A percentile compares a stretch with the other conserved stretches of the same genome.
These are phyloP conservation scores for Tortrix viridana DNA, from an alignment of 2,888 invertebrate species.

Conservation along the genomic window DNA sequence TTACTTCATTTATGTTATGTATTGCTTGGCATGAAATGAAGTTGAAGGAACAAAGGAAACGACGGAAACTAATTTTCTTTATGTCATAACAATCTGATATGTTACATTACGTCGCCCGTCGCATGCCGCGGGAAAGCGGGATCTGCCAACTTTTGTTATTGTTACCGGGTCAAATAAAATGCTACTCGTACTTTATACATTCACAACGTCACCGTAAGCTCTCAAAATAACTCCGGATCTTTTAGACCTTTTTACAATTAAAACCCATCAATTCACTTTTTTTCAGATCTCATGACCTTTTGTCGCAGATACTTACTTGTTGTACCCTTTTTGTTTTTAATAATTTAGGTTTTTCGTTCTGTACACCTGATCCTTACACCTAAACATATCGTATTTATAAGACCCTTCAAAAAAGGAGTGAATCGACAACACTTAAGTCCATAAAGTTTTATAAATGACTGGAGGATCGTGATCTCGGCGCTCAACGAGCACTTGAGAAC, in stretches of 20 bases:
- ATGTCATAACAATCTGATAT: constrained; percentile 49
- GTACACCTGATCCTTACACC: background rate
- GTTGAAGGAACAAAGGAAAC: constrained; percentile 45
- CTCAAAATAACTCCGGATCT: background rate
- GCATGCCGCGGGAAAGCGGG: constrained; percentile 39
- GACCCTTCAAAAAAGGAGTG: constrained; percentile 1
- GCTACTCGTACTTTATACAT: constrained; percentile 16
- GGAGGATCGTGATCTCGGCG: constrained; percentile 54
- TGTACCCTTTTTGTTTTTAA: background rate
- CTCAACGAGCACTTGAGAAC: constrained; percentile 62
- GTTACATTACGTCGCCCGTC: constrained; percentile 21
- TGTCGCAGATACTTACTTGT: background rate
- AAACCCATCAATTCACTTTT: background rate
- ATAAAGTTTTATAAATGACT: constrained; percentile 50
- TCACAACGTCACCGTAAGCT: constrained; percentile 4
- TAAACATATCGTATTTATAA: background rate
- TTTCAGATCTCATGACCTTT: background rate
- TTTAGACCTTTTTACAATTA: background rate
- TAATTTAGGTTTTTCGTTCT: background rate
- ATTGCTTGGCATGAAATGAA: constrained; percentile 23
- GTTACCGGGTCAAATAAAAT: constrained; percentile 17
- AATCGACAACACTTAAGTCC: constrained; percentile 10
- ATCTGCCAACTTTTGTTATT: constrained; percentile 45
- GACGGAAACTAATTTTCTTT: constrained; percentile 45
- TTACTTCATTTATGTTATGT: constrained; percentile 10